A percentile compares a stretch with the other conserved stretches of the same genome.
These are phyloP conservation scores for Aurelia aurita DNA, from an alignment of 30 jellyfish, hydroid and myxozoan species.

Conservation along the genomic window DNA sequence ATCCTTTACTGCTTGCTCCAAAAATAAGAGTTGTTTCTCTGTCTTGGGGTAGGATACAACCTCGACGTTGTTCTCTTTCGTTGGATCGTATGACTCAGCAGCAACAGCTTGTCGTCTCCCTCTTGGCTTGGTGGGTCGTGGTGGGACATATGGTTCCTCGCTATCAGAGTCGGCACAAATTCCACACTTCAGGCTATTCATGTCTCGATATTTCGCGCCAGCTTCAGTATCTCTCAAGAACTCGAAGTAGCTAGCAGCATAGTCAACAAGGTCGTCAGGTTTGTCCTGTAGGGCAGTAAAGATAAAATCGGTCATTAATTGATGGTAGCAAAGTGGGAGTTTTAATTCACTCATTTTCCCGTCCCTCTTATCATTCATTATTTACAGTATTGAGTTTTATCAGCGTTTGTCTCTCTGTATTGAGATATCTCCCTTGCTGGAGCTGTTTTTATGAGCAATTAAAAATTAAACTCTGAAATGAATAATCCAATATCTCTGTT, in stretches of 20 bases:
- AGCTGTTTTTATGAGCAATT: no score
- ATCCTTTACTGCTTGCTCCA: slow-evolving; percentile 85
- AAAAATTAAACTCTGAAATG: no score
- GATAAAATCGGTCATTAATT: slow-evolving; percentile 58
- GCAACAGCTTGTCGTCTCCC: slow-evolving; percentile 99
- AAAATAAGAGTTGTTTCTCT: slow-evolving; percentile 76
- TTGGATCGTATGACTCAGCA: slow-evolving; percentile 98
- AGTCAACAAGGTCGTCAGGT: slow-evolving; percentile 79
- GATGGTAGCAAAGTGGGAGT: slow-evolving; percentile 67
- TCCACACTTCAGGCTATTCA: not conserved
- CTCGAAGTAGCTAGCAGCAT: slow-evolving; percentile 75
- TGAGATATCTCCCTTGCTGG: no score
- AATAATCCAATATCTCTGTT: no score
- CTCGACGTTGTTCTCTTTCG: slow-evolving; percentile 79
- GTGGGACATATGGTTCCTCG: slow-evolving; percentile 82
- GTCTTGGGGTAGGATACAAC: slow-evolving; percentile 86
- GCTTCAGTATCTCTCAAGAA: slow-evolving; percentile 56
- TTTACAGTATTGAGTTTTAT: no score
- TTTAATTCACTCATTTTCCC: slow-evolving; percentile 30
- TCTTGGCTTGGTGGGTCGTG: slow-evolving; percentile 87
- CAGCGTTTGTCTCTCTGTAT: no score
- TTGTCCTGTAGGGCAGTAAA: slow-evolving; percentile 81
- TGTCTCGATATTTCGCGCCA: slow-evolving; percentile 54
- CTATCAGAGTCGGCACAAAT: slow-evolving; percentile 51
- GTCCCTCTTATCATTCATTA: no score